Percentiles rank a stretch among this genome's conserved stretches.
phyloP scores from a whole-genome alignment of 2,888 invertebrate species.

The Allolobophora icterica region DNA sequence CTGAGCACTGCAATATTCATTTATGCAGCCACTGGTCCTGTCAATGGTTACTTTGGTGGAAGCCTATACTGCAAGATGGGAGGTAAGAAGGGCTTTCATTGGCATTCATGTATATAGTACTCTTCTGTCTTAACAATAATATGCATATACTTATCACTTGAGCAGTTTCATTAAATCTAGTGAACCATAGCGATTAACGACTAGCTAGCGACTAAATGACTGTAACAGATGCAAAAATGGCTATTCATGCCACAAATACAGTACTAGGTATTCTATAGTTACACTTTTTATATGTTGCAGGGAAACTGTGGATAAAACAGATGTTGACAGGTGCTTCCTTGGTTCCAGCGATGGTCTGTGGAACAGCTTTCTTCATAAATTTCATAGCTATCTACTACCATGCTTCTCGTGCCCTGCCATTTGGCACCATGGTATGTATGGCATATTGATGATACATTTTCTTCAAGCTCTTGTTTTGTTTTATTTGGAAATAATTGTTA shows the following conservation, averaged over 20 bases:
- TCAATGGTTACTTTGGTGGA: slow-evolving; percentile 98
- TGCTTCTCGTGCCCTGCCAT: slow-evolving; percentile 96
- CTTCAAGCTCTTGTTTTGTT: background rate
- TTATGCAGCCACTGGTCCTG: slow-evolving; percentile 94
- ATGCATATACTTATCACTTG: too few species aligned
- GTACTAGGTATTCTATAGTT: background rate
- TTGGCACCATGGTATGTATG: slow-evolving; percentile 89
- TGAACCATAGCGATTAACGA: too few species aligned
- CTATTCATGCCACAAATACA: too few species aligned
- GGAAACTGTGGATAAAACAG: slow-evolving; percentile 90
- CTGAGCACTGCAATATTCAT: slow-evolving; percentile 98
- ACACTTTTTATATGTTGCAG: slow-evolving; percentile 62
- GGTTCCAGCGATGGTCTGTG: slow-evolving; percentile 89
- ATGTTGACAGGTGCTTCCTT: slow-evolving; percentile 95
- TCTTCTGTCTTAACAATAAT: too few species aligned
- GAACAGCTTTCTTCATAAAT: slow-evolving; percentile 96
- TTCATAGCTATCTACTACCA: slow-evolving; percentile 99
- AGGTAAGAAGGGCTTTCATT: slow-evolving; percentile 70
- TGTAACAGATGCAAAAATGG: too few species aligned
- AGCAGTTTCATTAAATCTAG: too few species aligned
- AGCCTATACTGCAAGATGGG: slow-evolving; percentile 95
- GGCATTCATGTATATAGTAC: background rate
- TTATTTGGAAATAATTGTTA: too few species aligned
- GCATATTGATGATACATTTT: background rate
- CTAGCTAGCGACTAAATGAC: too few species aligned